A percentile compares a stretch with the other conserved stretches of the same genome.
phyloP scores from a whole-genome alignment of 2,113 vertebrate genomes.

The Daubentonia madagascariensis region DNA sequence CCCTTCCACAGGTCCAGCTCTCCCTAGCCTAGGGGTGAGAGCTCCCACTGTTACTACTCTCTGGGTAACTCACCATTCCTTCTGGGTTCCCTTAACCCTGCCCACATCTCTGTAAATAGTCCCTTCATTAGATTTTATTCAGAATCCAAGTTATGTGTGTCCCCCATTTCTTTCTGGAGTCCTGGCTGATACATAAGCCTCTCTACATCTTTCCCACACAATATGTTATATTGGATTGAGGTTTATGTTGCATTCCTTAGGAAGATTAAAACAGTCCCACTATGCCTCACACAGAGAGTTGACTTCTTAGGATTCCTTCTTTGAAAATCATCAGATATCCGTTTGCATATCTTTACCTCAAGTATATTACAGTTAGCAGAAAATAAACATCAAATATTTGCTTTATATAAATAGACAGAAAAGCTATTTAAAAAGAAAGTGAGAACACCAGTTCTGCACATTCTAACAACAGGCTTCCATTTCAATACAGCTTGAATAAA shows the following conservation, averaged over 20 bases:
- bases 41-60: not conserved
- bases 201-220: not conserved
- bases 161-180: not conserved
- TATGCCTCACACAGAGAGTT: not conserved
- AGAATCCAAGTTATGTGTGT: not conserved
- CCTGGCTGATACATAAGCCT: not conserved
- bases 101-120: not conserved
- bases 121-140: not conserved
- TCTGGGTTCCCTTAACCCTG: not conserved
- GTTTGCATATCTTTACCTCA: not conserved
- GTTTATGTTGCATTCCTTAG: not conserved
- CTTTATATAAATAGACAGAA: not conserved
- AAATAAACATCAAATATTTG: conserved; percentile 30
- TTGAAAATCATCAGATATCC: conserved; percentile 1
- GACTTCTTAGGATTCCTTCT: not conserved
- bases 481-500: not conserved
- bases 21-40: not conserved
- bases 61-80: not conserved
- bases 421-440: not conserved
- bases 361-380: not conserved
- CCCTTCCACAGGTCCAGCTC: not conserved
- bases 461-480: conserved; percentile 4
- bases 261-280: not conserved
- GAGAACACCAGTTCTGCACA: not conserved
- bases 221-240: not conserved